Percentiles rank a stretch among this genome's conserved stretches.
Conservation (phyloP, 2,113 vertebrate species). For the Mesocricetus auratus region DNA sequence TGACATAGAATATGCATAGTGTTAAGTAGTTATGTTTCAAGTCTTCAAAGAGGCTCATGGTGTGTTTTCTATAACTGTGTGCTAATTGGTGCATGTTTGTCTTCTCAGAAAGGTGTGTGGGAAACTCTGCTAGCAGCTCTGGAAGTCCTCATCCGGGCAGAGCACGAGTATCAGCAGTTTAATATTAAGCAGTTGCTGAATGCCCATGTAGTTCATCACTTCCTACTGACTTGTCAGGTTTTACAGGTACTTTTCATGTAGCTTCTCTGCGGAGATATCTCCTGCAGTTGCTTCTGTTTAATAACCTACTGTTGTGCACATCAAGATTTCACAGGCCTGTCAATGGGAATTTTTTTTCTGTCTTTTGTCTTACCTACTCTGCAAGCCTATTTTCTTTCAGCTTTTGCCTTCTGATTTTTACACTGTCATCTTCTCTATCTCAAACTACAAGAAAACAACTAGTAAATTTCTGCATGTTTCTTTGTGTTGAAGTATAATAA, state of each 20-base stretch:
- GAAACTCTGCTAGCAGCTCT: slow-evolving; percentile 93
- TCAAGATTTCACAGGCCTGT: neutral
- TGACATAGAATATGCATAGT: neutral
- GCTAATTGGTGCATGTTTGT: slow-evolving; percentile 40
- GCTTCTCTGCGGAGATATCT: neutral
- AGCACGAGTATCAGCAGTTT: slow-evolving; percentile 95
- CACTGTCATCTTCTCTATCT: neutral
- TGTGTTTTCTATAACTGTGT: neutral
- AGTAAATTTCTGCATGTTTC: neutral
- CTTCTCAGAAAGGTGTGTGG: slow-evolving; percentile 94
- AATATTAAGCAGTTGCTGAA: slow-evolving; percentile 96
- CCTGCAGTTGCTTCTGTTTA: neutral
- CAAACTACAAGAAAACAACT: neutral
- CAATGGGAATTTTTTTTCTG: neutral
- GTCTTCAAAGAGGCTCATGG: neutral
- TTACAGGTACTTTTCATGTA: slow-evolving; percentile 91
- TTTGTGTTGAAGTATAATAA: neutral
- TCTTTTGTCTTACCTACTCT: neutral
- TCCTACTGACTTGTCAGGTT: slow-evolving; percentile 97
- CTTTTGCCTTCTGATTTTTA: neutral
- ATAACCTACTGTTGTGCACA: neutral
- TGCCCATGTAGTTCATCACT: slow-evolving; percentile 94
- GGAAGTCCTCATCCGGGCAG: slow-evolving; percentile 95
- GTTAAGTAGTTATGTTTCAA: neutral
- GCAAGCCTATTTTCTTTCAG: neutral